Percentiles rank a stretch among this genome's conserved stretches.
Conservation (phyloP, 2,113 vertebrate species). For the Odobenus rosmarus region DNA sequence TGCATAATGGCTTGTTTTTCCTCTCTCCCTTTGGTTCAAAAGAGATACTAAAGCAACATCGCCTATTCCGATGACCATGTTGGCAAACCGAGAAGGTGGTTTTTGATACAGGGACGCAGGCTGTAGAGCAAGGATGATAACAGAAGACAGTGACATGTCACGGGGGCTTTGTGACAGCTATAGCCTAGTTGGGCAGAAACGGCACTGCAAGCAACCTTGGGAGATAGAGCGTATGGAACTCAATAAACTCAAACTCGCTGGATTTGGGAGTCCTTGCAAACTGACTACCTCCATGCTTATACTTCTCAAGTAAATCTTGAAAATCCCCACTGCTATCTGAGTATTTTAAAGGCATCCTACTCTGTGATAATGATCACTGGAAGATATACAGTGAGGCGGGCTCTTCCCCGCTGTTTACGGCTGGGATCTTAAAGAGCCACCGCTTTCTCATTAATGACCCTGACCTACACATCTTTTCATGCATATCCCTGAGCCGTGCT, state of each 20-base stretch:
- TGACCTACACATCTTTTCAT: conserved; percentile 2
- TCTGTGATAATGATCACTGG: conserved; percentile 18
- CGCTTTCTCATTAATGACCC: background rate
- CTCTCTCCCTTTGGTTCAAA: conserved; percentile 73
- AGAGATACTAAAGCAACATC: conserved; percentile 60
- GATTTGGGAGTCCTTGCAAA: background rate
- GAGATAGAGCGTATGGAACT: background rate
- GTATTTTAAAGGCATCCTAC: conserved; percentile 22
- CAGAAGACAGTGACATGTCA: conserved; percentile 63
- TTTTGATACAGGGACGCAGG: conserved; percentile 52
- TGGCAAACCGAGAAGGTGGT: conserved; percentile 72
- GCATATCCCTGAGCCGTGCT: background rate
- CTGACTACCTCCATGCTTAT: background rate
- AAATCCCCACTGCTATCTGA: background rate
- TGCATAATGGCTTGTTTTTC: background rate
- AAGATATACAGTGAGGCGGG: background rate
- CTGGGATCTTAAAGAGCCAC: conserved; percentile 57
- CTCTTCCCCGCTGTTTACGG: background rate
- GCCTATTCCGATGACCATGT: conserved; percentile 61
- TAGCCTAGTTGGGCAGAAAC: conserved; percentile 44
- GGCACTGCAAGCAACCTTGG: conserved; percentile 7
- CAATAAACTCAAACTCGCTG: conserved; percentile 11
- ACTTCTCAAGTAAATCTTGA: conserved; percentile 43
- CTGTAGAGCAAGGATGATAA: conserved; percentile 73
- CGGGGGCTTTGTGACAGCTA: conserved; percentile 56